Percentiles rank a stretch among this genome's conserved stretches.
These are phyloP conservation scores for Ceratina australensis DNA, from an alignment of 1,140 invertebrate species.

Conservation along the genomic window DNA sequence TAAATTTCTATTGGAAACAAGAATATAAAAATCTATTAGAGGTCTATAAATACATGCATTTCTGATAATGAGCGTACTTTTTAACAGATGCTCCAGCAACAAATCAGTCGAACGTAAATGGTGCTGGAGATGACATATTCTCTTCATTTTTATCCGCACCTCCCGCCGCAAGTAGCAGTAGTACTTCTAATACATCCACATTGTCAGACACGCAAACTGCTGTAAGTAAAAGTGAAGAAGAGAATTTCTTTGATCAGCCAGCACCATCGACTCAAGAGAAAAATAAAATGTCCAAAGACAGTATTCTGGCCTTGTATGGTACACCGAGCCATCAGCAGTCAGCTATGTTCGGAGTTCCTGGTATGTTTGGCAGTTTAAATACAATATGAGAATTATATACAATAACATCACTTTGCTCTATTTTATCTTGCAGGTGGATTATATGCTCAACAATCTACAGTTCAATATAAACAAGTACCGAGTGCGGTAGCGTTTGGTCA, in stretches of 20 bases:
- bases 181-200: slow-evolving; percentile 60
- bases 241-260: slow-evolving; percentile 94
- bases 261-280: slow-evolving; percentile 86
- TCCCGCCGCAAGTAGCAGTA: slow-evolving; percentile 73
- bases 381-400: too few species aligned
- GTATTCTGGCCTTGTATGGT: slow-evolving; percentile 94
- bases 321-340: slow-evolving; percentile 75
- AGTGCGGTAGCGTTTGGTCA: slow-evolving; percentile 65
- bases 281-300: slow-evolving; percentile 94
- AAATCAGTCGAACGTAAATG: slow-evolving; percentile 74
- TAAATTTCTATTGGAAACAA: slow-evolving; percentile 57
- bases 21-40: neutral
- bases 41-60: too few species aligned
- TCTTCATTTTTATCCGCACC: slow-evolving; percentile 88
- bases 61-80: slow-evolving; percentile 4
- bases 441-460: slow-evolving; percentile 70
- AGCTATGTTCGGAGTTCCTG: slow-evolving; percentile 67
- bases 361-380: slow-evolving; percentile 45
- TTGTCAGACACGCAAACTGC: slow-evolving; percentile 67
- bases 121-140: slow-evolving; percentile 85
- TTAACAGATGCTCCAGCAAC: slow-evolving; percentile 75
- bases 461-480: slow-evolving; percentile 70
- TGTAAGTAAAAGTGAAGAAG: slow-evolving; percentile 86
- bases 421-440: slow-evolving; percentile 65
- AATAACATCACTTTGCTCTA: too few species aligned